Conservation (phyloP, 2,113 vertebrate species). For the Sinocyclocheilus anophthalmus region DNA sequence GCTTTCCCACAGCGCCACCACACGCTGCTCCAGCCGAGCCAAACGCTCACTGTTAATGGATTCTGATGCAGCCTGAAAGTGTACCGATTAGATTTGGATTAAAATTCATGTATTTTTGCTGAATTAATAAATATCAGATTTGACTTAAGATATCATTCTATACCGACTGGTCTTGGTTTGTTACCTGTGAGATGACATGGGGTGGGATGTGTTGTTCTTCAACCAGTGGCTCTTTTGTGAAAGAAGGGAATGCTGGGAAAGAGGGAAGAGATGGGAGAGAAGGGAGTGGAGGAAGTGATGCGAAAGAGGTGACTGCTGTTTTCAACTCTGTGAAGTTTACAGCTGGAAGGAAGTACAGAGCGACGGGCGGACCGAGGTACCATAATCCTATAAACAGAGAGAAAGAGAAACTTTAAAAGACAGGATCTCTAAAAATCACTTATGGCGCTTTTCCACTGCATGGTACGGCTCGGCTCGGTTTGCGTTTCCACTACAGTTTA, state of each 20-base stretch:
- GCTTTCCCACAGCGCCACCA: constrained; percentile 75
- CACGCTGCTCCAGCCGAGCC: constrained; percentile 75
- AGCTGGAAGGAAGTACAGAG: constrained; percentile 79
- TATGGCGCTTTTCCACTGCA: too few species aligned
- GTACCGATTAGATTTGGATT: not conserved
- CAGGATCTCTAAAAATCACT: not conserved
- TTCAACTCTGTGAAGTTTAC: constrained; percentile 75
- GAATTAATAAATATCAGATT: not conserved
- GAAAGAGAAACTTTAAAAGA: not conserved
- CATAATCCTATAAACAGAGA: constrained; percentile 74
- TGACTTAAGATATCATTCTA: not conserved
- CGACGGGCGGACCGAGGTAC: constrained; percentile 74
- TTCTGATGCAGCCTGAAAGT: constrained; percentile 49
- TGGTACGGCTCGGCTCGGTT: too few species aligned
- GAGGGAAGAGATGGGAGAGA: not conserved
- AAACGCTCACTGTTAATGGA: constrained; percentile 69
- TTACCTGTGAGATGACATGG: not conserved
- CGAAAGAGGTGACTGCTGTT: constrained; percentile 20
- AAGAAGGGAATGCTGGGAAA: not conserved
- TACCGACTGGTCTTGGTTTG: not conserved
- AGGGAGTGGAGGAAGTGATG: not conserved
- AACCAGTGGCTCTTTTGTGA: not conserved
- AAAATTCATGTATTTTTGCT: not conserved
- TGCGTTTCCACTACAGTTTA: too few species aligned
- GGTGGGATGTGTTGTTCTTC: not conserved